These are phyloP conservation scores for Cephus cinctus DNA, from an alignment of 1,140 invertebrate genomes.

Conservation along the genomic window DNA sequence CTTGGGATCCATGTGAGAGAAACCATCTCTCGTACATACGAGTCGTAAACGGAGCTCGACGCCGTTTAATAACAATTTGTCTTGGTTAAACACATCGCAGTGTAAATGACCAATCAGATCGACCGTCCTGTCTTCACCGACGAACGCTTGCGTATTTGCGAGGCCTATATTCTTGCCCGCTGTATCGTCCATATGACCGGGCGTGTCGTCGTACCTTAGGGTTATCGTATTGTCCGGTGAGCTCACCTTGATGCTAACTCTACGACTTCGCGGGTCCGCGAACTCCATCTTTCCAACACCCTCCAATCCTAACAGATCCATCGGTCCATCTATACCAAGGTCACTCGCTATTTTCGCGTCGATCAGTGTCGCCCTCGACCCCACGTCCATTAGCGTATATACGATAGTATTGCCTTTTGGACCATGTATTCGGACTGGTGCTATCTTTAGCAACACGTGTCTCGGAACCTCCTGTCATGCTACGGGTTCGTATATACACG, in stretches of 20 bases:
- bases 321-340: constrained; percentile 8
- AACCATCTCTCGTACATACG: no score
- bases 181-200: no score
- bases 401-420: constrained; percentile 6
- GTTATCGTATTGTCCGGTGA: not conserved
- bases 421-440: constrained; percentile 11
- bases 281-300: constrained; percentile 2
- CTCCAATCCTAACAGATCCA: not conserved
- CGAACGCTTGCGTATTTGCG: no score
- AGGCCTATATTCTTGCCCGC: no score
- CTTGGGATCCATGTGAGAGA: no score
- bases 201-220: no score
- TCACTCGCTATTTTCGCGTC: constrained; percentile 12
- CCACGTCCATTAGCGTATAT: constrained; percentile 18
- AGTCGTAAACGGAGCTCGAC: no score
- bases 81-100: no score
- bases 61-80: no score
- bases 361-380: constrained; percentile 16
- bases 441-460: constrained; percentile 9
- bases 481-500: no score
- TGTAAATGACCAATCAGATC: no score
- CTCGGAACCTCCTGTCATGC: not conserved
- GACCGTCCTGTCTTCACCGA: no score
- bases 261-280: not conserved
- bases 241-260: not conserved